Evolutionary conservation across 2,113 vertebrate species (phyloP).

Genomic region (Sardina pilchardus): DNA sequence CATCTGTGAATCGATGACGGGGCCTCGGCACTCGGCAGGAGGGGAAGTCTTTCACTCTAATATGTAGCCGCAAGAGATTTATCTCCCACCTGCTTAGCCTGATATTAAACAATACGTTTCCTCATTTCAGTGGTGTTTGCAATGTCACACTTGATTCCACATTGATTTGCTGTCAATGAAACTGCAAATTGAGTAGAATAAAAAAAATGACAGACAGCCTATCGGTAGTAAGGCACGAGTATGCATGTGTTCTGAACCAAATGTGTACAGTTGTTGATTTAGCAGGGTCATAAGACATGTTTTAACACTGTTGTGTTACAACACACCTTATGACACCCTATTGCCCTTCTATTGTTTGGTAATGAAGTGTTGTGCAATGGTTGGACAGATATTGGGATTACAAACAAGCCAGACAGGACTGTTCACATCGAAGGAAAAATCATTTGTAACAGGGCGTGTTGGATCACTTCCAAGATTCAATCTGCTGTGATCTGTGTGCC

Average conservation of each 20-base stretch:
- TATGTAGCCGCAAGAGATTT: neutral
- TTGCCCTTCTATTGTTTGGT: neutral
- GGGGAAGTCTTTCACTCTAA: neutral
- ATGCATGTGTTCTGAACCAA: neutral
- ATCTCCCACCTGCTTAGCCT: neutral
- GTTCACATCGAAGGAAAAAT: neutral
- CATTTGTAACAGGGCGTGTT: neutral
- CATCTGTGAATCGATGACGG: constrained; percentile 36
- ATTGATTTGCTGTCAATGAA: neutral
- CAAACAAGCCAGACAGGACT: neutral
- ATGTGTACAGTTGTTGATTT: neutral
- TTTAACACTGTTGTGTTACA: neutral
- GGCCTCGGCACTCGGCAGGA: neutral
- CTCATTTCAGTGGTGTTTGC: neutral
- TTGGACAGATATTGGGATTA: neutral
- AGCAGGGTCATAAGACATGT: neutral
- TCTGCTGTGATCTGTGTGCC: neutral
- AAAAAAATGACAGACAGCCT: neutral
- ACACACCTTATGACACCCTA: neutral
- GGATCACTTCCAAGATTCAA: neutral
- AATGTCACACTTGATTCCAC: neutral
- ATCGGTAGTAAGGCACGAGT: neutral
- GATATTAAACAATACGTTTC: neutral
- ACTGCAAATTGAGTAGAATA: neutral
- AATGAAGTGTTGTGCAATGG: neutral